Percentiles rank a stretch among this genome's conserved stretches.
These are phyloP conservation scores for Somateria mollissima DNA, from an alignment of 2,797 vertebrate genomes.

Conservation along the genomic window DNA sequence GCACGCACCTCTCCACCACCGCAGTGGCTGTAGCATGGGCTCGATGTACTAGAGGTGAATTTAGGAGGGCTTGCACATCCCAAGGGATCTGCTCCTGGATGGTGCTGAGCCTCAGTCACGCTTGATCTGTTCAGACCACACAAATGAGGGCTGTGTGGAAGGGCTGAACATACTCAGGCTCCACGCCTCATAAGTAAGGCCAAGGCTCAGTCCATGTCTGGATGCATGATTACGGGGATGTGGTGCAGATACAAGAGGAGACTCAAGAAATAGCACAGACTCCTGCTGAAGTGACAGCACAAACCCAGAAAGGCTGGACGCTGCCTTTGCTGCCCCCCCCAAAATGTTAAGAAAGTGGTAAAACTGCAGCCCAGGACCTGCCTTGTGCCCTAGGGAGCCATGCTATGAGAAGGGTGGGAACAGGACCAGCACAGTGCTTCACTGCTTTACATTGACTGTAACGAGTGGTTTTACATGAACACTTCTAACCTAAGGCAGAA, in stretches of 20 bases:
- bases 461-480: background rate
- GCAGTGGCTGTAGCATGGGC: background rate
- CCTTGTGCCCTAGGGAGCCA: background rate
- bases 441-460: background rate
- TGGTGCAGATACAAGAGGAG: background rate
- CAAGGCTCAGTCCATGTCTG: fast-evolving
- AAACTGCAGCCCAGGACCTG: background rate
- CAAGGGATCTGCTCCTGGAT: background rate
- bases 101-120: background rate
- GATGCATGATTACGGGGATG: background rate
- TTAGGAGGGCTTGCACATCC: background rate
- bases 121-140: background rate
- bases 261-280: background rate
- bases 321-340: fast-evolving
- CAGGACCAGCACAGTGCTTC: background rate
- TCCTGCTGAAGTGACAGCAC: background rate
- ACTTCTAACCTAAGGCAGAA: background rate
- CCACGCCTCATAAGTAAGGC: background rate
- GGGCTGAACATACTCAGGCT: background rate
- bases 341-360: background rate
- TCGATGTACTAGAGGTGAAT: background rate
- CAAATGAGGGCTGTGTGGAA: background rate
- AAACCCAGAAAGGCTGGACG: background rate
- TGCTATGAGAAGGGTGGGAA: background rate
- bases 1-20: background rate